Conservation (phyloP, 2,797 vertebrate species). For the Spinibarbus caldwelli region DNA sequence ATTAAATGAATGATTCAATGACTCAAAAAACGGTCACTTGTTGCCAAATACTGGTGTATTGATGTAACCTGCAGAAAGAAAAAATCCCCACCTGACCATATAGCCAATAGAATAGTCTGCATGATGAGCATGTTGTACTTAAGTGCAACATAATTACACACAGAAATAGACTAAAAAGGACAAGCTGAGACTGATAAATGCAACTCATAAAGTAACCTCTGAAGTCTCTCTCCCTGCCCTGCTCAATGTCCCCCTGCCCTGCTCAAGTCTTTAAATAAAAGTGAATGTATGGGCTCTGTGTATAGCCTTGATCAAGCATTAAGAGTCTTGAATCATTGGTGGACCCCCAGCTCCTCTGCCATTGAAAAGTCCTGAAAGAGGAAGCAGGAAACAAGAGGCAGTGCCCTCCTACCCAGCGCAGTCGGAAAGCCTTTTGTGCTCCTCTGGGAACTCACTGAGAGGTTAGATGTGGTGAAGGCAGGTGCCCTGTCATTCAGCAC, state of each 20-base stretch:
- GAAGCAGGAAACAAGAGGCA: constrained; percentile 42
- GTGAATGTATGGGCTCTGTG: constrained; percentile 22
- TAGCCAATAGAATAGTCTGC: background rate
- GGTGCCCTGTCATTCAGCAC: constrained; percentile 36
- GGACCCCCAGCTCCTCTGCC: constrained; percentile 13
- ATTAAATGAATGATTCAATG: background rate
- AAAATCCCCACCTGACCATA: background rate
- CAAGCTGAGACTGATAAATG: background rate
- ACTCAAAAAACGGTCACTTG: background rate
- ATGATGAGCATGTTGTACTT: background rate
- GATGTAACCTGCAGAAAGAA: background rate
- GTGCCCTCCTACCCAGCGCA: constrained; percentile 9
- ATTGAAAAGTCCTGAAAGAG: constrained; percentile 41
- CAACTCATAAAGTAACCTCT: background rate
- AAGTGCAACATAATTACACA: constrained; percentile 3
- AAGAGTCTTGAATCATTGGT: constrained; percentile 24
- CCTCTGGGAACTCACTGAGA: constrained; percentile 35
- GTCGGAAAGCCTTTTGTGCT: constrained; percentile 40
- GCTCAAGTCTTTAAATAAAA: constrained; percentile 37
- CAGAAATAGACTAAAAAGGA: background rate
- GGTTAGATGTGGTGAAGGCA: constrained; percentile 28
- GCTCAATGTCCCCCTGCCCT: background rate
- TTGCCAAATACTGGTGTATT: background rate
- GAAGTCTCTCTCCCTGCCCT: constrained; percentile 13
- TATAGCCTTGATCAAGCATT: constrained; percentile 27